These are phyloP conservation scores for Thysanoteuthis rhombus DNA, from an alignment of 2,888 invertebrate species.

Conservation along the genomic window DNA sequence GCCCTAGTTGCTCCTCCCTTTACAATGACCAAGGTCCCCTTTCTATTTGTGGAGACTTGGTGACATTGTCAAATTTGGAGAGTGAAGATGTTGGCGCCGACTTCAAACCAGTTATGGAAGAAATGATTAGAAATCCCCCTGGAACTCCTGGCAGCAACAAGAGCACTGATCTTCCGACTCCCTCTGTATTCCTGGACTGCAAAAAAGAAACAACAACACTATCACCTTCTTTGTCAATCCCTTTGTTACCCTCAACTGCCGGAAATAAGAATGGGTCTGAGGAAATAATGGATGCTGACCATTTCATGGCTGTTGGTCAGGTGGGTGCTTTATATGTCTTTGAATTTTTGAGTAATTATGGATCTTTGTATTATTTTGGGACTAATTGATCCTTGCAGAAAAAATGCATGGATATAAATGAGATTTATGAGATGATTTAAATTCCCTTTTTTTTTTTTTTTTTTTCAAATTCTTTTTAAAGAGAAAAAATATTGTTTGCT, in stretches of 20 bases:
- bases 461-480: no score
- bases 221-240: not conserved
- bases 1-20: not conserved
- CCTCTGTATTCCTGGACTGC: not conserved
- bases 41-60: not conserved
- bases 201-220: not conserved
- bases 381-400: no score
- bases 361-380: not conserved
- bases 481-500: no score
- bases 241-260: not conserved
- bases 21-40: not conserved
- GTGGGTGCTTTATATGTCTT: not conserved
- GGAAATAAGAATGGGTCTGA: not conserved
- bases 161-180: not conserved
- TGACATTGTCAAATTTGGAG: not conserved
- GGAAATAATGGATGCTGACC: not conserved
- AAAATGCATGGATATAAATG: no score
- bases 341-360: not conserved
- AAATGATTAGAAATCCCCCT: not conserved
- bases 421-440: no score
- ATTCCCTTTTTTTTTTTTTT: no score
- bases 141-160: not conserved
- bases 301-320: constrained; percentile 16
- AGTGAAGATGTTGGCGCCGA: not conserved
- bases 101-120: not conserved